These are phyloP conservation scores for Microcebus jonahi DNA, from an alignment of 2,113 vertebrate species.

Conservation along the genomic window DNA sequence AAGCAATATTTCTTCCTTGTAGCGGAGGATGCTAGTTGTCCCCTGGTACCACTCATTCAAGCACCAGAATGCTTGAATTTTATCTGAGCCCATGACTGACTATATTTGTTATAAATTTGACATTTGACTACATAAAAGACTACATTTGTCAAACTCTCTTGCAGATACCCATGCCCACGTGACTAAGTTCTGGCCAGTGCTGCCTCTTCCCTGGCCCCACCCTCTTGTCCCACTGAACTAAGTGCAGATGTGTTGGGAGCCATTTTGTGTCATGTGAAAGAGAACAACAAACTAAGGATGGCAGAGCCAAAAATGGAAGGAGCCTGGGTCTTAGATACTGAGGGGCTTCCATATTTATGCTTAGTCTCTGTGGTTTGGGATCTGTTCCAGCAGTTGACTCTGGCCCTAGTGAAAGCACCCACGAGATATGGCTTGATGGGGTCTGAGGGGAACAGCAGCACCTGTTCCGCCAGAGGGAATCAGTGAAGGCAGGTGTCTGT, in stretches of 20 bases:
- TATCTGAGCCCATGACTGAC: neutral
- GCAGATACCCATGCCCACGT: neutral
- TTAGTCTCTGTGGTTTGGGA: neutral
- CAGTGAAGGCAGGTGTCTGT: neutral
- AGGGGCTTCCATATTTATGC: neutral
- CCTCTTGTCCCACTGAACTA: neutral
- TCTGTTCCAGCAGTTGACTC: neutral
- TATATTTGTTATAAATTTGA: no score
- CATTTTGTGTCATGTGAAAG: neutral
- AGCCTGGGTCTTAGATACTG: neutral
- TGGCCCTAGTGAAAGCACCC: neutral
- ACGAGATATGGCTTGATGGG: neutral
- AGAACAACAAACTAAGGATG: neutral
- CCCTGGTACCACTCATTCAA: neutral
- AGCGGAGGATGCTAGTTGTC: neutral
- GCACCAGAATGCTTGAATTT: neutral
- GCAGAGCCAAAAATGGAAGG: neutral
- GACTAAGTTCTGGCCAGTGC: neutral
- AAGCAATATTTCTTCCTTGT: neutral
- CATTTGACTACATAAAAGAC: neutral
- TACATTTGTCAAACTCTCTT: neutral
- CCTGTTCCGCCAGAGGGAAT: neutral
- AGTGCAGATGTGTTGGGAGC: neutral
- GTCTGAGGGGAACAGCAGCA: neutral
- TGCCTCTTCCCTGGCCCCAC: neutral